Evolutionary conservation across 2,888 invertebrate genomes (phyloP).

Genomic region (Campaea margaritaria): DNA sequence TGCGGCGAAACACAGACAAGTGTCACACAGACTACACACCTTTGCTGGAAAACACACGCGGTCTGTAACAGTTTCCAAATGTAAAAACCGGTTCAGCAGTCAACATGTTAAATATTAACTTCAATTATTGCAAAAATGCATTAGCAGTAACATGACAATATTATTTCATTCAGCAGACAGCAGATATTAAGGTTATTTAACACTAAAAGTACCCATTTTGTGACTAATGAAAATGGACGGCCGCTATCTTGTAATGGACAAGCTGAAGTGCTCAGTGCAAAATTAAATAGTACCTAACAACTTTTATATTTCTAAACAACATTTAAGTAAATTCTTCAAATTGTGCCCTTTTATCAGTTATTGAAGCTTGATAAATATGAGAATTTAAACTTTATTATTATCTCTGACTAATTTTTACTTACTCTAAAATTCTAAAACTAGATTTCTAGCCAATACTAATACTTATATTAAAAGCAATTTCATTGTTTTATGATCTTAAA

Average conservation of each 20-base stretch:
- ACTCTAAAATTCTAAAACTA: neutral
- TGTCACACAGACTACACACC: too few species aligned
- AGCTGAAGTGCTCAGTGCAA: constrained; percentile 42
- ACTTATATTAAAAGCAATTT: constrained; percentile 17
- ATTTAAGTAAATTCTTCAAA: constrained; percentile 25
- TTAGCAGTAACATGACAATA: too few species aligned
- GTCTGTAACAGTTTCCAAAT: too few species aligned
- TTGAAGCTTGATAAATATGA: constrained; percentile 22
- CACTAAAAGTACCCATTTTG: constrained; percentile 12
- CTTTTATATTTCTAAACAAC: constrained; percentile 17
- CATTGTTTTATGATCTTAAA: constrained; percentile 9
- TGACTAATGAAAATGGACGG: constrained; percentile 58
- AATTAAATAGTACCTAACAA: constrained; percentile 29
- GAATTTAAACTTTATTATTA: neutral
- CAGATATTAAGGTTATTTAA: neutral
- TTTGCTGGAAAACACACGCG: too few species aligned
- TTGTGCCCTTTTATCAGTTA: constrained; percentile 29
- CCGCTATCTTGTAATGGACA: constrained; percentile 44
- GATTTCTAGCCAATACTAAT: constrained; percentile 7
- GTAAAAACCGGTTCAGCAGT: too few species aligned
- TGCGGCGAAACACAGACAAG: too few species aligned
- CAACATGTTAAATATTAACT: too few species aligned
- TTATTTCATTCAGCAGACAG: too few species aligned
- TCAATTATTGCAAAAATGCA: too few species aligned
- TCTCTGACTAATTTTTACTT: neutral